Evolutionary conservation across 2,888 invertebrate genomes (phyloP).

Genomic region (Chymomyza caudatula): DNA sequence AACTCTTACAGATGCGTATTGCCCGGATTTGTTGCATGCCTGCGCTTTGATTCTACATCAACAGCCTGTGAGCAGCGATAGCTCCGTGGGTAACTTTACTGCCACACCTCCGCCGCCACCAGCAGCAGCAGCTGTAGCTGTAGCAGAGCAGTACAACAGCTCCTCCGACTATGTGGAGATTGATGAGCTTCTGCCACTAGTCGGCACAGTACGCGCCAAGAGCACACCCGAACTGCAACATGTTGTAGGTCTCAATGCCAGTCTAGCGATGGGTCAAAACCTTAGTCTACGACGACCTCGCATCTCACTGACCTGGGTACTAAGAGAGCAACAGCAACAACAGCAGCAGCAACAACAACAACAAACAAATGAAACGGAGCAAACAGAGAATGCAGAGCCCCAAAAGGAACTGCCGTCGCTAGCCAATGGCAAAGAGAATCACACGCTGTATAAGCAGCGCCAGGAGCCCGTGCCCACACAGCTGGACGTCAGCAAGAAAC

Average conservation of each 20-base stretch:
- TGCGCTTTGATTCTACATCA: slow-evolving; percentile 74
- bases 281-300: slow-evolving; percentile 81
- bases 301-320: slow-evolving; percentile 87
- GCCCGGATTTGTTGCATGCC: slow-evolving; percentile 76
- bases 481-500: slow-evolving; percentile 64
- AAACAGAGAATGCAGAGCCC: slow-evolving; percentile 49
- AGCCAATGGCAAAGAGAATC: slow-evolving; percentile 63
- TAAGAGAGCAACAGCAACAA: slow-evolving; percentile 82
- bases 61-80: slow-evolving; percentile 68
- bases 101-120: slow-evolving; percentile 58
- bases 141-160: slow-evolving; percentile 46
- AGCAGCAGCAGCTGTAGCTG: slow-evolving; percentile 23
- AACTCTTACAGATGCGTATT: slow-evolving; percentile 73
- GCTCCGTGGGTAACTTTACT: slow-evolving; percentile 72
- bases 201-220: slow-evolving; percentile 46
- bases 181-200: slow-evolving; percentile 62
- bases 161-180: slow-evolving; percentile 76
- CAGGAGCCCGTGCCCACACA: slow-evolving; percentile 54
- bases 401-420: slow-evolving; percentile 75
- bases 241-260: slow-evolving; percentile 53
- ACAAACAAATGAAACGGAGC: slow-evolving; percentile 27
- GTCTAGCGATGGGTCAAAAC: slow-evolving; percentile 80
- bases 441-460: slow-evolving; percentile 26
- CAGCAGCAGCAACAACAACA: slow-evolving; percentile 53
- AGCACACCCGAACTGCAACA: slow-evolving; percentile 67